phyloP scores from a whole-genome alignment of 2,888 invertebrate genomes.

The Phyllotreta cruciferae region DNA sequence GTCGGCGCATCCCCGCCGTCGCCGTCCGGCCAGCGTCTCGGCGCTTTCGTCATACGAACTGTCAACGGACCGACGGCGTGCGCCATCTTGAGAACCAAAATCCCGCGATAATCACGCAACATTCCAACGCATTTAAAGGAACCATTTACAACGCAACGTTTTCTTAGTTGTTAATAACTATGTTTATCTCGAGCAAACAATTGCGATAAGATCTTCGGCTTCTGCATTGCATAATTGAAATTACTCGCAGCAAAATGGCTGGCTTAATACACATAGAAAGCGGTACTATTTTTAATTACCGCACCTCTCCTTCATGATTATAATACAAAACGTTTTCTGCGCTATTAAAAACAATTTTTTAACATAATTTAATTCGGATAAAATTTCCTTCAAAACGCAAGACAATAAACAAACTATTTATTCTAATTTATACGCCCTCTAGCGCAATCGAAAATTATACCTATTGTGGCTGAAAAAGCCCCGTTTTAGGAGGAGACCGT shows the following conservation, averaged over 20 bases:
- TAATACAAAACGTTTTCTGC: neutral
- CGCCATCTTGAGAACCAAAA: constrained; percentile 12
- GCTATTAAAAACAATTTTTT: too few species aligned
- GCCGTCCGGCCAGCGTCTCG: constrained; percentile 50
- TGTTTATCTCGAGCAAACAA: constrained; percentile 2
- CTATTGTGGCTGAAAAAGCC: neutral
- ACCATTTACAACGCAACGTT: neutral
- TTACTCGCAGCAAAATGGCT: constrained; percentile 11
- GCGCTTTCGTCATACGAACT: constrained; percentile 42
- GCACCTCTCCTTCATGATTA: neutral
- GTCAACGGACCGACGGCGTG: constrained; percentile 6
- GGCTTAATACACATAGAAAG: neutral
- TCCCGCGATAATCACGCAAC: too few species aligned
- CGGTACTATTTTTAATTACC: neutral
- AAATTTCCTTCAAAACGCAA: too few species aligned
- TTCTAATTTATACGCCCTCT: too few species aligned
- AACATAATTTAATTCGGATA: too few species aligned
- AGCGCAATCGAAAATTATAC: too few species aligned
- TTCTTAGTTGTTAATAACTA: neutral
- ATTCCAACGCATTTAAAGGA: too few species aligned
- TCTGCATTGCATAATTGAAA: neutral
- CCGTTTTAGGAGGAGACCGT: neutral
- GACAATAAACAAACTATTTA: too few species aligned
- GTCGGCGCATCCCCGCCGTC: constrained; percentile 41
- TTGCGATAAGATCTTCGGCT: neutral